phyloP scores from a whole-genome alignment of 92 coral and sea anemone genomes.

The Porites lobata region DNA sequence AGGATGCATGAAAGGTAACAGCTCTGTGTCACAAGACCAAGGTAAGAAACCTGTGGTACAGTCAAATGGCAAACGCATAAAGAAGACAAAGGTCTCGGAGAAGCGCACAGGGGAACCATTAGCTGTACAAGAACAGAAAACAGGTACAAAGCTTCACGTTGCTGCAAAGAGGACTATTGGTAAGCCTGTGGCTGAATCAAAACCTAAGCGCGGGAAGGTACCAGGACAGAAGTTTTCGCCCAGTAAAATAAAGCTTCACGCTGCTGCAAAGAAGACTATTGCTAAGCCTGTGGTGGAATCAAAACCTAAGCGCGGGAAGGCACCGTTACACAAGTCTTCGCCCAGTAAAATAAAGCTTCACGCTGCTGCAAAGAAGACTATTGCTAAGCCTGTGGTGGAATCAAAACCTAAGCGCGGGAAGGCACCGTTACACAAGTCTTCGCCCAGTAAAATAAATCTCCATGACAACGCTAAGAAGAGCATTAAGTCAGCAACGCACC shows the following conservation, averaged over 20 bases:
- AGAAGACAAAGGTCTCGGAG: background rate
- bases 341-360: conserved; percentile 2
- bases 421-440: background rate
- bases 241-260: conserved; percentile 7
- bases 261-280: conserved; percentile 2
- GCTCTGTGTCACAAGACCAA: conserved; percentile 8
- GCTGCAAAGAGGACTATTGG: background rate
- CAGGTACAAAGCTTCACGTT: background rate
- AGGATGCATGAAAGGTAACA: conserved; percentile 54
- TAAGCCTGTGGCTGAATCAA: conserved; percentile 4
- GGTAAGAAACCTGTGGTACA: conserved; percentile 4
- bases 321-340: background rate
- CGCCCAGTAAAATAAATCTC: background rate
- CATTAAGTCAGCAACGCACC: background rate
- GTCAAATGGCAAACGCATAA: background rate
- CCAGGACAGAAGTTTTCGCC: background rate
- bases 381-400: background rate
- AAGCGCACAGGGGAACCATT: conserved; percentile 8
- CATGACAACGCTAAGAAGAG: background rate
- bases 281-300: conserved; percentile 1
- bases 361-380: conserved; percentile 6
- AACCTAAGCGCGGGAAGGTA: background rate
- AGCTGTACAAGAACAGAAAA: background rate
- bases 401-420: background rate
- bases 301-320: background rate